Conservation (phyloP, 2,113 vertebrate genomes). For the Notarius quadriscutis region DNA sequence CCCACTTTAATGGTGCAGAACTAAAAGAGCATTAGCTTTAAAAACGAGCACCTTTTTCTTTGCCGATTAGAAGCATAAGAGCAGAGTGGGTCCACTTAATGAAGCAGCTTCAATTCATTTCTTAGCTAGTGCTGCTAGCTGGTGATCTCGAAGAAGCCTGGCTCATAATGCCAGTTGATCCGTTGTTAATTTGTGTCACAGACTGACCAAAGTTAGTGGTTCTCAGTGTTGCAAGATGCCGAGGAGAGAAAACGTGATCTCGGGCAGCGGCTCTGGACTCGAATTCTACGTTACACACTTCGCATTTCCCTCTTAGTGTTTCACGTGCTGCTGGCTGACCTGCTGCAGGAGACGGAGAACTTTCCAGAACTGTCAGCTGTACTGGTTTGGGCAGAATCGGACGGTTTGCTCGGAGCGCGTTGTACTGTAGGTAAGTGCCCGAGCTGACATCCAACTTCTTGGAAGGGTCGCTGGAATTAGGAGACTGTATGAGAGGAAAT, state of each 20-base stretch:
- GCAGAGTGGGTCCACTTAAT: conserved; percentile 67
- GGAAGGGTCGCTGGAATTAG: conserved; percentile 61
- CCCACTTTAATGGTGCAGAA: conserved; percentile 59
- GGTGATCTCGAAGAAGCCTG: conserved; percentile 63
- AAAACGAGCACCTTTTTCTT: conserved; percentile 71
- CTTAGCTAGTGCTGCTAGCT: conserved; percentile 74
- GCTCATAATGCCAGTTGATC: conserved; percentile 60
- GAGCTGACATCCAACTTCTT: conserved; percentile 72
- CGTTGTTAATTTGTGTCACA: conserved; percentile 65
- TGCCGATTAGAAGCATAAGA: conserved; percentile 69
- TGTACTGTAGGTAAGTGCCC: conserved; percentile 77
- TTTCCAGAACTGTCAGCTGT: conserved; percentile 69
- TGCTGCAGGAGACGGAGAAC: conserved; percentile 54
- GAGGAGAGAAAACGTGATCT: conserved; percentile 85
- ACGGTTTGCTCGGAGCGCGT: conserved; percentile 75
- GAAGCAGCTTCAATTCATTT: conserved; percentile 66
- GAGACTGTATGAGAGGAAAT: conserved; percentile 59
- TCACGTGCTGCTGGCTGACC: conserved; percentile 70
- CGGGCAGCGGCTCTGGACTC: conserved; percentile 86
- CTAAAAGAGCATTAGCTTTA: conserved; percentile 69
- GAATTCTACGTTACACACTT: conserved; percentile 81
- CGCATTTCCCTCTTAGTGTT: conserved; percentile 78
- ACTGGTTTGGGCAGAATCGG: conserved; percentile 79
- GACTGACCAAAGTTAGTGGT: conserved; percentile 80
- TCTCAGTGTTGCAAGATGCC: conserved; percentile 82